Base-by-base conservation (phyloP, 2,888 invertebrate species). In the Leptopilina myrica region DNA sequence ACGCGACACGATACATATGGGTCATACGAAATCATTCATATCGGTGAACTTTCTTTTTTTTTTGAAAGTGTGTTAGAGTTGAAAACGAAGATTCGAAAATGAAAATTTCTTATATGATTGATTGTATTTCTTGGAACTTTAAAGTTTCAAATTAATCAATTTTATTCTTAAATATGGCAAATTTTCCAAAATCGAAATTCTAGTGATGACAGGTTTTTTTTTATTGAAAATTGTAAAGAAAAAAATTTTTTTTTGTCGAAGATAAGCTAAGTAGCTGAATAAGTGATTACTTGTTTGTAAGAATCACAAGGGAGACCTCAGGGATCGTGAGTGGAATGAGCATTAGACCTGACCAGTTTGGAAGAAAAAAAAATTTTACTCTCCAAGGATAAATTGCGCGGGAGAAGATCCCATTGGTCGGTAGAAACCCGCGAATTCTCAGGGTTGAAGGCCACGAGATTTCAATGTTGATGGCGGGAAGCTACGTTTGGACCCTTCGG, bases 331-430 rank as follows among this genome's bases (percentile, higher is more conserved):
- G 53, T 65, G 79, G 80, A n/a, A 79, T 82, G 82, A 67, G 79
- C 62, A 75, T 78, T 80, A 78, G 76, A 62, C 80, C 80, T 59
- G 78, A 82, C 82, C 81, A 80, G 81, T 81, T 80, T 76, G 79
- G 20, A 83, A 77, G 69, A 83, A 78, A 80, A 79, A 78, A 73
- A 78, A 83, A 76, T 80, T 80, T 66, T 56, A 78, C 81, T 81
- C 82, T 77, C 78, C 82, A 80, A 82, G 82, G 80, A 81, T 82
- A 67, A 40, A 14, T 33, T 56, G 80, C 85, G 87, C 87, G 87
- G 86, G 86, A 88, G 86, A 79, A 81, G 26, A 62, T 79, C 67
- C 79, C 78, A 87, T 88, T 88, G 88, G 87, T 65, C 76, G 67
- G 81, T 26, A 77, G 12, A 49, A 81, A 80, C 65, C 81, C 64